phyloP scores from a whole-genome alignment of 2,888 invertebrate genomes.

The Pemphredon lugubris region DNA sequence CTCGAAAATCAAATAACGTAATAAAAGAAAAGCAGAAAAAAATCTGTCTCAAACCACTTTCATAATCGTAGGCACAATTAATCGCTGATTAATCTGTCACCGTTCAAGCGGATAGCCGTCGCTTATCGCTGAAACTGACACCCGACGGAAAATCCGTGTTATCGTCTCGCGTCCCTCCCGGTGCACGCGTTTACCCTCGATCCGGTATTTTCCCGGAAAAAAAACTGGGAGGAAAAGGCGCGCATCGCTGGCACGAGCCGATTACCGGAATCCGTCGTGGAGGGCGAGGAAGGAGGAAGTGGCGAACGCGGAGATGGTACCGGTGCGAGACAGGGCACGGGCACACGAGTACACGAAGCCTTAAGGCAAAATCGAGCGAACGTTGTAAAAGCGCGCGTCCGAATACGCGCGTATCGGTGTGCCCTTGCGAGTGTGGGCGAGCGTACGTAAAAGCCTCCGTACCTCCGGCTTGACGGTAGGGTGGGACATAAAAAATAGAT shows the following conservation, averaged over 20 bases:
- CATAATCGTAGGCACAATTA: too few species aligned
- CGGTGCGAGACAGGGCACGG: too few species aligned
- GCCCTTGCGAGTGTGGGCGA: conserved; percentile 29
- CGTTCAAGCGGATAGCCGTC: too few species aligned
- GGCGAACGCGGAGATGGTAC: background rate
- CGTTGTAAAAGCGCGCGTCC: conserved; percentile 9
- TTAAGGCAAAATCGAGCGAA: background rate
- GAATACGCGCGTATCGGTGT: too few species aligned
- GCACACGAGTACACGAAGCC: background rate
- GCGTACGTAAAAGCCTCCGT: too few species aligned
- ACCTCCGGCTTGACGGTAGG: conserved; percentile 21
- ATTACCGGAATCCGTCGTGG: conserved; percentile 33
- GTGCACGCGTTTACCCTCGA: background rate
- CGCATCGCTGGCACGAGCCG: conserved; percentile 40
- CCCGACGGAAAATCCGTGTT: background rate
- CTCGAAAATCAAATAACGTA: too few species aligned
- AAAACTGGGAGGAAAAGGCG: conserved; percentile 29
- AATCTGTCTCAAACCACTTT: too few species aligned
- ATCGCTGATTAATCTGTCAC: too few species aligned
- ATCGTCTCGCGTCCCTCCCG: background rate
- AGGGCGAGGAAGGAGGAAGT: conserved; percentile 5
- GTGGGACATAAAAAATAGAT: conserved; percentile 39
- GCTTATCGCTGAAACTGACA: too few species aligned
- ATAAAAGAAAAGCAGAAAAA: too few species aligned
- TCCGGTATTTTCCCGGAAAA: conserved; percentile 4